Percentiles rank a stretch among this genome's conserved stretches.
Conservation (phyloP, 2,888 invertebrate species). For the Notodonta ziczac region DNA sequence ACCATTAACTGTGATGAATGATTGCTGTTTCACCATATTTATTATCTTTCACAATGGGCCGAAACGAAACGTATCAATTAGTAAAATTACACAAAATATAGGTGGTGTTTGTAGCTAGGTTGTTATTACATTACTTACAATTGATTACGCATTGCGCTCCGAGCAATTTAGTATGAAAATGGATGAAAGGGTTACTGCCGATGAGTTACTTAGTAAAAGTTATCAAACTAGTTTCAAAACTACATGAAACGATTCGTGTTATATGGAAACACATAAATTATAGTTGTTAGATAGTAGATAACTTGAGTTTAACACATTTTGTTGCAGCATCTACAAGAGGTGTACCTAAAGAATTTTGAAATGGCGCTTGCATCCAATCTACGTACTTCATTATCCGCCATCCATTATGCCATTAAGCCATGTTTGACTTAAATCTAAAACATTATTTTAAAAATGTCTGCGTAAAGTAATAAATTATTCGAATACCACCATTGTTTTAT, state of each 20-base stretch:
- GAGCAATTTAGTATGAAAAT: constrained; percentile 54
- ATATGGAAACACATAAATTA: background rate
- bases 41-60: constrained; percentile 55
- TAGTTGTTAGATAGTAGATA: background rate
- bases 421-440: too few relatives aligned
- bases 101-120: constrained; percentile 36
- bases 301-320: background rate
- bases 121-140: constrained; percentile 46
- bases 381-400: too few relatives aligned
- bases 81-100: constrained; percentile 50
- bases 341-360: background rate
- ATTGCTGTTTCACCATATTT: constrained; percentile 45
- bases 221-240: constrained; percentile 44
- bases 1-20: constrained; percentile 41
- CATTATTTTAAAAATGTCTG: background rate
- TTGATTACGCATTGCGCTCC: constrained; percentile 43
- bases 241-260: background rate
- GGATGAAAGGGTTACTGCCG: constrained; percentile 47
- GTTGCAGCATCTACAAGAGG: background rate
- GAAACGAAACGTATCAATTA: constrained; percentile 54
- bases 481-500: constrained; percentile 27
- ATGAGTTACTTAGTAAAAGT: constrained; percentile 45
- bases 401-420: too few relatives aligned
- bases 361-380: background rate
- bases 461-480: constrained; percentile 21